These are phyloP conservation scores for Temnothorax curvispinosus DNA, from an alignment of 1,140 invertebrate genomes.

Conservation along the genomic window DNA sequence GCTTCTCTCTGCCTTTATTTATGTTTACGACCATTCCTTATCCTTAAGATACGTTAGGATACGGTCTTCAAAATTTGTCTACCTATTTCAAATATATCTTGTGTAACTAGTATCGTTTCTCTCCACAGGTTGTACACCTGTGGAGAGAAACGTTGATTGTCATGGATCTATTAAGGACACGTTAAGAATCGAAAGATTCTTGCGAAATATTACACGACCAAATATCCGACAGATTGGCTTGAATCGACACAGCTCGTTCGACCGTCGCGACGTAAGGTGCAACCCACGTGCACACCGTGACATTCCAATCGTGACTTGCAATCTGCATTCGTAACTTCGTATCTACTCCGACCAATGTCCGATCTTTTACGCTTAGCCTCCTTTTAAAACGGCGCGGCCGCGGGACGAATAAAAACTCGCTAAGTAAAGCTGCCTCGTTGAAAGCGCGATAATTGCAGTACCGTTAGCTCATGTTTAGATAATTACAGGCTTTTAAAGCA, in stretches of 20 bases:
- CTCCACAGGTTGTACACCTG: not conserved
- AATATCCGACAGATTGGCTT: slow-evolving; percentile 7
- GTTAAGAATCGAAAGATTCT: slow-evolving; percentile 10
- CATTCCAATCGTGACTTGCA: slow-evolving; percentile 59
- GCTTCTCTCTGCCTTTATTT: not conserved
- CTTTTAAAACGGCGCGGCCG: slow-evolving; percentile 24
- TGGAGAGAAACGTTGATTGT: not conserved
- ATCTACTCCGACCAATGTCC: not conserved
- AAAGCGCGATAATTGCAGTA: slow-evolving; percentile 41
- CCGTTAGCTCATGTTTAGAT: slow-evolving; percentile 53
- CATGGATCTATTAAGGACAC: not conserved
- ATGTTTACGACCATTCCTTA: not conserved
- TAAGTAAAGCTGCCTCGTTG: slow-evolving; percentile 11
- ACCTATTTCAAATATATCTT: not conserved
- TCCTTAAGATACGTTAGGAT: not conserved
- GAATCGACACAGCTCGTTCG: slow-evolving; percentile 1
- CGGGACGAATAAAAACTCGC: slow-evolving; percentile 23
- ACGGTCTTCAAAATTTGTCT: not conserved
- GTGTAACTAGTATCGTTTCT: not conserved
- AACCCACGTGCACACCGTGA: slow-evolving; percentile 39
- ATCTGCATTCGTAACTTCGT: slow-evolving; percentile 55
- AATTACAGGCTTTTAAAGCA: slow-evolving; percentile 30
- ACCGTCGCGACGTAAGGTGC: slow-evolving; percentile 12
- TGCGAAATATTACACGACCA: slow-evolving; percentile 8
- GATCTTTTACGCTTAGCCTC: slow-evolving; percentile 28